Percentiles rank a stretch among this genome's conserved stretches.
Conservation (phyloP, 2,797 vertebrate species). For the Takifugu ocellatus region DNA sequence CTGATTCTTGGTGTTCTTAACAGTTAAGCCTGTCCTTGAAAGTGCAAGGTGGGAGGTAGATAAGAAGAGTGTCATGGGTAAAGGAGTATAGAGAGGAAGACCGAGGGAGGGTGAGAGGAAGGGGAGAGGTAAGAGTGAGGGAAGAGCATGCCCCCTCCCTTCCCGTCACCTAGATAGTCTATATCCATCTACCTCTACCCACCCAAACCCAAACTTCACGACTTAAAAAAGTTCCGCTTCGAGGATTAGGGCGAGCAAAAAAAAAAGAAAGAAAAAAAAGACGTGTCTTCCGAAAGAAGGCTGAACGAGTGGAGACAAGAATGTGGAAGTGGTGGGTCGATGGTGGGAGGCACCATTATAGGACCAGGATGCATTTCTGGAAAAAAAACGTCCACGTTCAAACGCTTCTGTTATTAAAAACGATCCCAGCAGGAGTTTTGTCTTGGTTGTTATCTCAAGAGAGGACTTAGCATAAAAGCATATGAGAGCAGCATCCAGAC, state of each 20-base stretch:
- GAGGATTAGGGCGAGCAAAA: conserved; percentile 79
- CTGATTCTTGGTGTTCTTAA: conserved; percentile 56
- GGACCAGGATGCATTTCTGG: conserved; percentile 10
- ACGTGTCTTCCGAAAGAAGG: conserved; percentile 72
- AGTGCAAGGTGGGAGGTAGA: conserved; percentile 75
- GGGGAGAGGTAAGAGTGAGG: conserved; percentile 34
- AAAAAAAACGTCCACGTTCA: too few species aligned
- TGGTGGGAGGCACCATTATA: conserved; percentile 22
- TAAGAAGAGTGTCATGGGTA: conserved; percentile 56
- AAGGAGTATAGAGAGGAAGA: conserved; percentile 32
- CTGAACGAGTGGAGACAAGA: background rate
- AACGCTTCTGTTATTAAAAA: conserved; percentile 21
- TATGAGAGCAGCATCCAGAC: conserved; percentile 32
- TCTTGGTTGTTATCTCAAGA: conserved; percentile 40
- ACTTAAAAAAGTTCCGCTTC: conserved; percentile 73
- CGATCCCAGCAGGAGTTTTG: conserved; percentile 39
- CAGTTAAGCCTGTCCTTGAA: conserved; percentile 72
- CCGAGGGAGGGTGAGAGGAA: conserved; percentile 35
- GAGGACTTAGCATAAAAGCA: conserved; percentile 58
- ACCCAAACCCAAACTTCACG: conserved; percentile 64
- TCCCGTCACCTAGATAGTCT: conserved; percentile 51
- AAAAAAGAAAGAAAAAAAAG: conserved; percentile 78
- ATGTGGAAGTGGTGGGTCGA: conserved; percentile 8
- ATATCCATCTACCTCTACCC: conserved; percentile 48
- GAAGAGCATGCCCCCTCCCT: conserved; percentile 61